Base-by-base conservation (phyloP, 2,113 vertebrate species). In the Muntiacus reevesi region DNA sequence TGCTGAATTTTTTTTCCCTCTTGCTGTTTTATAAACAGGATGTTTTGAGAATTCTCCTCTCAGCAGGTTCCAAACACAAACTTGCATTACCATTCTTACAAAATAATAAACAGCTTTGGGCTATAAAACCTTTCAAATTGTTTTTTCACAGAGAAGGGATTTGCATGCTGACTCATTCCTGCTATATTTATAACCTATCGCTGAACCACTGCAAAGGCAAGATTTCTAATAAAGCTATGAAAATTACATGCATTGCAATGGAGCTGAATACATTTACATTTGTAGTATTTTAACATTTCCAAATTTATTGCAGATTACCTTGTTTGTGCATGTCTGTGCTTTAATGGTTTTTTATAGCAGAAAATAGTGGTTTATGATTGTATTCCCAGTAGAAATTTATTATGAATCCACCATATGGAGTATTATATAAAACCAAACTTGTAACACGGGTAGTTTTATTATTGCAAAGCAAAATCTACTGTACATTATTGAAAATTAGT, bases 281-380 rank as follows among this genome's bases (percentile, higher is more conserved):
- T 98, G 98, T 98, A 98, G 98, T 97, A 98, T 99, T 98, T 98
- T 98, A 98, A 98, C 98, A 97, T 99, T 98, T 98, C 97, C 98
- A 98, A 99, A 99, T 99, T 99, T 99, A 99, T 99, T 99, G 98
- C 98, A 98, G 99, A 99, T 99, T 99, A 99, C 98, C 98, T 99
- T 99, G 98, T 99, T 99, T 99, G 98, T 99, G 98, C 98, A 98
- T 99, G 99, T 98, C 99, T 99, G 98, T 97, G 96, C 98, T 98
- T 99, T 99, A 99, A 99, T 98, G 98, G 97, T 98, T 98, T 97
- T 99, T 99, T 99, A 99, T 98, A 98, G 99, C 97, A 98, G 98
- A 99, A 99, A 99, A 99, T 98, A 98, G 98, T 98, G 97, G 98
- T 99, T 99, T 99, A 99, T 98, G 98, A 98, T 98, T 97, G 96